Percentiles rank a stretch among this genome's conserved stretches.
These are phyloP conservation scores for Corythaixoides concolor DNA, from an alignment of 2,113 vertebrate genomes.

Conservation along the genomic window DNA sequence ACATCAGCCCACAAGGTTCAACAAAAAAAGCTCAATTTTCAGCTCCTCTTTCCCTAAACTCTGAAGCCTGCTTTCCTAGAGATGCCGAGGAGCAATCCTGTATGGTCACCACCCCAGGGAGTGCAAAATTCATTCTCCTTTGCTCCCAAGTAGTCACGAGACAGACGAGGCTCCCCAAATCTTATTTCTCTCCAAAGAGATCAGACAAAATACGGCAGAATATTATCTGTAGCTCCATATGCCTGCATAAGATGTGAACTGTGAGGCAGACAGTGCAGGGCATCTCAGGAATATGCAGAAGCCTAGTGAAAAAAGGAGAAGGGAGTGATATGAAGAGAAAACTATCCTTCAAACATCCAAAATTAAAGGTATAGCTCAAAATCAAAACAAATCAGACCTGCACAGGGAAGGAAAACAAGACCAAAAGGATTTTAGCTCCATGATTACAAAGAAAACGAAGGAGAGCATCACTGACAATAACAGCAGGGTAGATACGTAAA, in stretches of 20 bases:
- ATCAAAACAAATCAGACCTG: background rate
- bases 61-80: background rate
- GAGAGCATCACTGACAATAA: background rate
- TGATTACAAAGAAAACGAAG: background rate
- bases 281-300: background rate
- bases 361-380: background rate
- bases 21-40: background rate
- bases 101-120: background rate
- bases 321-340: background rate
- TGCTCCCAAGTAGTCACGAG: background rate
- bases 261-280: background rate
- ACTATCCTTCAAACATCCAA: background rate
- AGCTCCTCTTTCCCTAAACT: background rate
- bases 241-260: background rate
- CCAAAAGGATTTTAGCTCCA: background rate
- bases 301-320: background rate
- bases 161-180: background rate
- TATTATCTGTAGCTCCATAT: background rate
- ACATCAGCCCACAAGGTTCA: background rate
- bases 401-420: background rate
- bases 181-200: background rate
- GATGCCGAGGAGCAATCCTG: fast-evolving
- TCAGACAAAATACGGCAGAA: background rate
- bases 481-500: background rate
- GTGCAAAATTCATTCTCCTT: background rate